phyloP scores from a whole-genome alignment of 2,888 invertebrate species.

The Rhamphomyia laevipes region DNA sequence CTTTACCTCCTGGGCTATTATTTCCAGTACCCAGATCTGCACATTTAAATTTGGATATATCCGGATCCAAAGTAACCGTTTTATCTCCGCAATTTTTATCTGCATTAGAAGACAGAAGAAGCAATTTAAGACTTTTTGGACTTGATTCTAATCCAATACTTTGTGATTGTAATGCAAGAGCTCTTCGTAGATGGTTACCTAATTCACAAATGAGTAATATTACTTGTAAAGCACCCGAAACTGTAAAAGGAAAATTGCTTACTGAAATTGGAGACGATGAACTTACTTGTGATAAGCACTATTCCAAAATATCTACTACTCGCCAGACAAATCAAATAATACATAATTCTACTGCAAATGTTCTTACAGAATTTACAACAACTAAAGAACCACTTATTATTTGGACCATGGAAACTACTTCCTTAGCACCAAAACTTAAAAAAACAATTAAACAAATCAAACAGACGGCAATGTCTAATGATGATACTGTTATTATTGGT shows the following conservation, averaged over 20 bases:
- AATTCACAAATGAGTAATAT: conserved; percentile 49
- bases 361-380: conserved; percentile 46
- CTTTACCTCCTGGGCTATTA: conserved; percentile 68
- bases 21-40: conserved; percentile 83
- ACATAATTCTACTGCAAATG: conserved; percentile 28
- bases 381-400: conserved; percentile 78
- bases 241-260: conserved; percentile 54
- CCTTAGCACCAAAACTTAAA: conserved; percentile 45
- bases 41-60: conserved; percentile 62
- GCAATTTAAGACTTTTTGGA: conserved; percentile 61
- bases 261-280: conserved; percentile 71
- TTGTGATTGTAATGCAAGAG: conserved; percentile 75
- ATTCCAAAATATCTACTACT: conserved; percentile 37
- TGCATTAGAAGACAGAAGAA: conserved; percentile 69
- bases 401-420: conserved; percentile 72
- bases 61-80: conserved; percentile 64
- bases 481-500: conserved; percentile 89
- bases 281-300: conserved; percentile 62
- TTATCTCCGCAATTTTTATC: conserved; percentile 66
- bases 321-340: conserved; percentile 21
- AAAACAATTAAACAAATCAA: conserved; percentile 45
- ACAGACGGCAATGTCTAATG: conserved; percentile 59
- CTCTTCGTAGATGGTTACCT: conserved; percentile 67
- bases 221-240: conserved; percentile 56
- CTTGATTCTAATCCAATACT: conserved; percentile 67